These are phyloP conservation scores for Brachionus rubens DNA, from an alignment of 1,140 invertebrate species.

Conservation along the genomic window DNA sequence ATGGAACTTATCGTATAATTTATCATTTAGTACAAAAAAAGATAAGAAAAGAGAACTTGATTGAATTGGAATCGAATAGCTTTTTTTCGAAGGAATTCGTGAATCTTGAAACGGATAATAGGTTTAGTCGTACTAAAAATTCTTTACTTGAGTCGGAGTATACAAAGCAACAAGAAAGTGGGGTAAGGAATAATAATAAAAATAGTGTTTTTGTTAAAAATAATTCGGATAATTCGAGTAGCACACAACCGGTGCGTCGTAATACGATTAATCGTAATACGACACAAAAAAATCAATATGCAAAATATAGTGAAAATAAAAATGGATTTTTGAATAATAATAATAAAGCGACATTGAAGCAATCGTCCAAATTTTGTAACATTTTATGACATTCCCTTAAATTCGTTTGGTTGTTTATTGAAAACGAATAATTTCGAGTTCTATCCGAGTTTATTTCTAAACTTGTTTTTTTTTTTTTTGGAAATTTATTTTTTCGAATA, in stretches of 20 bases:
- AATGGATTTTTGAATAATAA: neutral
- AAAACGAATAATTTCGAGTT: too few relatives aligned
- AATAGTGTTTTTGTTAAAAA: constrained; percentile 28
- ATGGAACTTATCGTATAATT: constrained; percentile 66
- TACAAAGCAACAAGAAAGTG: neutral
- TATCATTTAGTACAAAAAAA: constrained; percentile 61
- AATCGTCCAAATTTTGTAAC: constrained; percentile 34
- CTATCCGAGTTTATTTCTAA: too few relatives aligned
- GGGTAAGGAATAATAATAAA: neutral
- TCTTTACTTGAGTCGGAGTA: too few relatives aligned
- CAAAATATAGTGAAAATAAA: neutral
- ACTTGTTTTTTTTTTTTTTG: too few relatives aligned
- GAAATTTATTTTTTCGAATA: neutral
- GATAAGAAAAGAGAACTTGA: constrained; percentile 16
- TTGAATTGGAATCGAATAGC: neutral
- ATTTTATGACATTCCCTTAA: neutral
- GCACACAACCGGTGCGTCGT: neutral
- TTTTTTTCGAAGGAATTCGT: neutral
- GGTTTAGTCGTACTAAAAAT: too few relatives aligned
- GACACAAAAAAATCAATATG: neutral
- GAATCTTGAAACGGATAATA: neutral
- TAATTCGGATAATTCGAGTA: neutral
- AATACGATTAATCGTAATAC: neutral
- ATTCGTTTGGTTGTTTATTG: neutral
- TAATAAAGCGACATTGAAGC: neutral